phyloP scores from a whole-genome alignment of 2,888 invertebrate species.

The Scrobipalpa costella region DNA sequence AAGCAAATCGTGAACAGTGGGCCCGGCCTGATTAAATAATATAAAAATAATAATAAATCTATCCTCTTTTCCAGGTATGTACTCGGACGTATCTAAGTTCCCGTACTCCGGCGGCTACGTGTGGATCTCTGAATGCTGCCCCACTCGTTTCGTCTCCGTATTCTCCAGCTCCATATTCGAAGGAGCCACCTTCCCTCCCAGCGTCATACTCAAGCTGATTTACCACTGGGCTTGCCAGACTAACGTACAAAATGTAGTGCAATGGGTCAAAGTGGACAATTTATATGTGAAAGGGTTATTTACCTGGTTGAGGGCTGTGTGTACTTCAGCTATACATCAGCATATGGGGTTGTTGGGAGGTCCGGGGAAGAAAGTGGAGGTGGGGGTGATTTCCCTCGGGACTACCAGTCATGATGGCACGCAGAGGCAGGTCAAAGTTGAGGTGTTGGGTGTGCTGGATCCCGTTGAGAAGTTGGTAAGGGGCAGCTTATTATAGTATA shows the following conservation, averaged over 20 bases:
- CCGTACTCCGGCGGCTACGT: constrained; percentile 95
- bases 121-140: constrained; percentile 94
- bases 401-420: constrained; percentile 90
- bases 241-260: constrained; percentile 92
- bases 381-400: constrained; percentile 93
- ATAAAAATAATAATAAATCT: background rate
- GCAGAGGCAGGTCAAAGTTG: constrained; percentile 91
- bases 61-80: constrained; percentile 83
- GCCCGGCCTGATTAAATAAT: too few relatives aligned
- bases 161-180: constrained; percentile 94
- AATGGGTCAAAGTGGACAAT: constrained; percentile 89
- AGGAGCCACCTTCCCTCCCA: constrained; percentile 91
- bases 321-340: constrained; percentile 90
- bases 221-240: constrained; percentile 97
- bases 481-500: constrained; percentile 8
- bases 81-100: constrained; percentile 91
- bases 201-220: constrained; percentile 89
- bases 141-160: constrained; percentile 91
- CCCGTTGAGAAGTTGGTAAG: constrained; percentile 83
- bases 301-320: constrained; percentile 84
- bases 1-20: too few relatives aligned
- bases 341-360: constrained; percentile 89
- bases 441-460: constrained; percentile 92
- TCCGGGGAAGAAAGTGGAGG: constrained; percentile 85
- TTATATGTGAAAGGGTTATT: constrained; percentile 82